Evolutionary conservation across 2,113 vertebrate genomes (phyloP), one percentile per base, ranked within the genome.

Genomic region (Catharus minimus): DNA sequence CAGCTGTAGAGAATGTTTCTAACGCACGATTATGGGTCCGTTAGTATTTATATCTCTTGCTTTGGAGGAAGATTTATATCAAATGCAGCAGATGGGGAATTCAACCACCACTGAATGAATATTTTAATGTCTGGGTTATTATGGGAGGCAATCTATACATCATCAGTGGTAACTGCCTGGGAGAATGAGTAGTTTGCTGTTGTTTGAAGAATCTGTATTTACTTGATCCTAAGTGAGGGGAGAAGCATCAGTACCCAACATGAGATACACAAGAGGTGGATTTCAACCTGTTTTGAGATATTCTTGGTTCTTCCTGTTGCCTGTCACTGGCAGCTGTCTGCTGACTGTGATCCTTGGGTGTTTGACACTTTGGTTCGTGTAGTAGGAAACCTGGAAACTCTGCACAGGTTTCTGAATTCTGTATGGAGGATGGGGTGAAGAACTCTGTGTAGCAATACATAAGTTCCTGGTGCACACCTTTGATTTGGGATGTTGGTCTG

Each of bases 21-120:
- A 32, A 41, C 0, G 0, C 9, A 43, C 49, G 28, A 14, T 53
- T 90, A 23, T 36, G 0, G 9, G 32, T 56, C 38, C 11, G 32
- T 24, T 22, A 26, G 27, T 75, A 27, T 82, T 92, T 75, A 53
- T 39, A 73, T 20, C 22, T 38, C 26, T 56, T 89, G 18, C 27
- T 32, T 79, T 32, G 7, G 38, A 61, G 20, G 36, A 61, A 30
- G 4, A 5, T 81, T 86, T 71, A 5, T 64, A 49, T 46, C 11
- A 75, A 75, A 41, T 23, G 33, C 50, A 38, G 41, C n/a, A 65
- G 55, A 38, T 15, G 18, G 32, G 38, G 26, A 49, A 66, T 9
- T 64, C 38, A 65, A 30, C 58, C 28, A 30, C 19, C 15, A 2
- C 12, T 39, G 16, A 58, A 16, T 6, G 24, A 47, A 2, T 78